Evolutionary conservation across 1,140 invertebrate genomes (phyloP).

Genomic region (Leucophenga varia): DNA sequence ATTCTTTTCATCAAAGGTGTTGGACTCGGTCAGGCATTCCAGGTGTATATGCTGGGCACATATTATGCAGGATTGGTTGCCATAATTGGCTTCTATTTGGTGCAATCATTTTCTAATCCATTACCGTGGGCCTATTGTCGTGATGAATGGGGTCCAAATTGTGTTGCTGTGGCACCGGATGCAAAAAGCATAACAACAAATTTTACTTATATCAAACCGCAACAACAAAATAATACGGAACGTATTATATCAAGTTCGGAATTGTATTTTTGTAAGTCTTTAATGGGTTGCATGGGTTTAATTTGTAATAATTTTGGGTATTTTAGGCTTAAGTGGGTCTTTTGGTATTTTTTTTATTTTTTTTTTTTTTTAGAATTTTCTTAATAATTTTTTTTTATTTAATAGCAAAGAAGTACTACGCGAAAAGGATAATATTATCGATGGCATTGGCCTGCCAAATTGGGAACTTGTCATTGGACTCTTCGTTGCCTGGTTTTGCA

Average conservation of each 20-base stretch:
- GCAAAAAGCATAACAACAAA: constrained; percentile 11
- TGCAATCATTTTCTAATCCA: constrained; percentile 62
- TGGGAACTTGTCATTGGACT: constrained; percentile 79
- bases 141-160: constrained; percentile 60
- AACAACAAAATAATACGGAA: constrained; percentile 3
- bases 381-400: constrained; percentile 10
- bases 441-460: constrained; percentile 71
- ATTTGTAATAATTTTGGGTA: constrained; percentile 1
- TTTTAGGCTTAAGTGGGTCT: neutral
- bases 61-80: constrained; percentile 76
- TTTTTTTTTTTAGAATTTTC: neutral
- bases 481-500: constrained; percentile 73
- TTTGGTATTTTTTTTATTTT: neutral
- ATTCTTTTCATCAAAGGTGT: no score
- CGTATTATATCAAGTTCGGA: constrained; percentile 61
- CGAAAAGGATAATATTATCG: constrained; percentile 66
- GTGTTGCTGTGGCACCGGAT: constrained; percentile 36
- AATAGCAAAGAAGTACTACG: constrained; percentile 68
- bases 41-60: constrained; percentile 66
- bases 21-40: constrained; percentile 74
- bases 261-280: constrained; percentile 62
- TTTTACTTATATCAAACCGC: constrained; percentile 5
- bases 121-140: constrained; percentile 67
- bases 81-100: constrained; percentile 71
- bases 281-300: neutral